A percentile compares a stretch with the other conserved stretches of the same genome.
phyloP scores from a whole-genome alignment of 2,113 vertebrate species.

The Nanger granti region DNA sequence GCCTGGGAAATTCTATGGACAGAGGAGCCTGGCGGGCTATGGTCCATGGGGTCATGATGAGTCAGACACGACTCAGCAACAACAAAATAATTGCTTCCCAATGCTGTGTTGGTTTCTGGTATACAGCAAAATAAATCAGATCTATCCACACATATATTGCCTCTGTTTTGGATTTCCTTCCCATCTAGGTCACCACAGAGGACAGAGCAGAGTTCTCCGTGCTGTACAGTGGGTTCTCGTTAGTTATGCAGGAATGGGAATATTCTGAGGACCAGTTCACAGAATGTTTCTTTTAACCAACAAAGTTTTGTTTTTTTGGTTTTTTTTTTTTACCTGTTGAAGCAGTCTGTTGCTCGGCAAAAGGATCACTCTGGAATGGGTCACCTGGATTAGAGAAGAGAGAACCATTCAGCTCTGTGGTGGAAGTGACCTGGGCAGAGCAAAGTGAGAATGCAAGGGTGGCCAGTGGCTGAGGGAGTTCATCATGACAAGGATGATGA shows the following conservation, averaged over 20 bases:
- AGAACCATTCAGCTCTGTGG: background rate
- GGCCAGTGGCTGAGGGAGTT: background rate
- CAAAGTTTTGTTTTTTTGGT: background rate
- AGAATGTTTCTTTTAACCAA: background rate
- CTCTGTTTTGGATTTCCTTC: background rate
- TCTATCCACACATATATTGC: background rate
- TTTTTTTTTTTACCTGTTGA: constrained; percentile 82
- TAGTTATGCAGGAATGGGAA: background rate
- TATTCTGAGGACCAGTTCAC: background rate
- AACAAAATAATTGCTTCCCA: background rate
- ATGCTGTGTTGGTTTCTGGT: background rate
- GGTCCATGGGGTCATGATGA: background rate
- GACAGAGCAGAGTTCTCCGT: background rate
- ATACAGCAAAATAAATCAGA: background rate
- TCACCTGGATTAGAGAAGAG: constrained; percentile 80
- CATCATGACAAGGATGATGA: background rate
- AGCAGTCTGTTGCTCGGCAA: constrained; percentile 86
- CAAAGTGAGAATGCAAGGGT: no score
- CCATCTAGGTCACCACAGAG: background rate
- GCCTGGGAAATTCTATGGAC: background rate
- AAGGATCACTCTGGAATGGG: constrained; percentile 94
- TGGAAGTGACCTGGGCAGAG: background rate
- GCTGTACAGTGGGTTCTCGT: background rate
- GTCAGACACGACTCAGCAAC: background rate
- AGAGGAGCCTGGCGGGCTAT: background rate